phyloP scores from a whole-genome alignment of 1,140 invertebrate genomes.

The Acromyrmex charruanus region DNA sequence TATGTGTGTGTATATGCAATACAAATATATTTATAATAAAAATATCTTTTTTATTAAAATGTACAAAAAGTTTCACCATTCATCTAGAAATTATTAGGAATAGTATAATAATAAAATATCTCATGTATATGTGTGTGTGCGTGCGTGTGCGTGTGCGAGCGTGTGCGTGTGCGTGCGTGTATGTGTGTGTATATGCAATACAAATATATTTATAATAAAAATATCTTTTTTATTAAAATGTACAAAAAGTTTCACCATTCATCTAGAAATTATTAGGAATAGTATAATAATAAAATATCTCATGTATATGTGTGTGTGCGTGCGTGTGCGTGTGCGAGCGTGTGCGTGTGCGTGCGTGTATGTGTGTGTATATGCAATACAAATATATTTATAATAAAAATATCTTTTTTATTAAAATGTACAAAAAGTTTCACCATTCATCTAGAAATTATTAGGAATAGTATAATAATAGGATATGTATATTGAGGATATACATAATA shows the following conservation, averaged over 20 bases:
- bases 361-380: neutral
- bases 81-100: neutral
- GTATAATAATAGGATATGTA: neutral
- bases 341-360: neutral
- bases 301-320: neutral
- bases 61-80: neutral
- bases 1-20: neutral
- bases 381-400: conserved; percentile 38
- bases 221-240: conserved; percentile 27
- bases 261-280: neutral
- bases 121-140: neutral
- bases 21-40: conserved; percentile 36
- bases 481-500: neutral
- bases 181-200: neutral
- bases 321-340: too few species aligned
- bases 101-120: neutral
- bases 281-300: neutral
- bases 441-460: neutral
- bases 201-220: conserved; percentile 35
- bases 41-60: conserved; percentile 26
- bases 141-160: too few species aligned
- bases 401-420: conserved; percentile 27
- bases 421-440: neutral
- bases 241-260: neutral
- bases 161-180: neutral